Evolutionary conservation across 2,113 vertebrate species (phyloP), one percentile per base, ranked within the genome.

Genomic region (Pollachius pollachius): DNA sequence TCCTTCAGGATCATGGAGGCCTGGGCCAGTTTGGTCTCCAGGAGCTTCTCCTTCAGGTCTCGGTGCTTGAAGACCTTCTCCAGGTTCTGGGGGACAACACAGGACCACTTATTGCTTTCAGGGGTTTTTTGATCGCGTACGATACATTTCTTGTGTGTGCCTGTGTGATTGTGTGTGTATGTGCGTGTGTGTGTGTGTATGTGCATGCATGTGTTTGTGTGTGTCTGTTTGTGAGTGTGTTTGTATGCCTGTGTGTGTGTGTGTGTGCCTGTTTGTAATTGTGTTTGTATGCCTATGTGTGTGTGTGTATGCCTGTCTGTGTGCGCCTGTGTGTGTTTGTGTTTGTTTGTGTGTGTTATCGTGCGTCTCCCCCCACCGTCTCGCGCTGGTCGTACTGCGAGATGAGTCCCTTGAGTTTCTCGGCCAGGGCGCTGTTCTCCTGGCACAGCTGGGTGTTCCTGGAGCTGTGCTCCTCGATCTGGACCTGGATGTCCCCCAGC

Each of bases 21-120:
- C 79, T 99, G 94, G 13, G 93, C 80, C 3, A 99, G 91, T 79
- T 98, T 98, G 65, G 96, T 96, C 72, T 99, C 97, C 86, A 96
- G 91, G 76, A 99, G 89, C 88, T 99, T 96, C 89, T 99, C 97
- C 62, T 99, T 96, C 85, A 99, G 92, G 80, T 99, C 97, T 91
- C 94, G 89, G 87, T 99, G 96, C 77, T 98, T 98, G 91, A 99
- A 98, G 78, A 99, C 95, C 89, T 98, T 98, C 81, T 99, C 95
- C 83, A 99, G 92, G 87, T 99, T 97, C 97, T 99, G 76, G 62
- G 15, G 15, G 60, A 48, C 9, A 48, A 4, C 41, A 48, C 41
- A 9, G 2, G 9, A 48, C 41, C 41, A 9, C 11, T 12, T 48
- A 48, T 9, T 48, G 8, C 41, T 48, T 13, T 48, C 8, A 48